Evolutionary conservation across 2,888 invertebrate genomes (phyloP), one percentile per base, ranked within the genome.

Genomic region (Oscheius myriophilus): DNA sequence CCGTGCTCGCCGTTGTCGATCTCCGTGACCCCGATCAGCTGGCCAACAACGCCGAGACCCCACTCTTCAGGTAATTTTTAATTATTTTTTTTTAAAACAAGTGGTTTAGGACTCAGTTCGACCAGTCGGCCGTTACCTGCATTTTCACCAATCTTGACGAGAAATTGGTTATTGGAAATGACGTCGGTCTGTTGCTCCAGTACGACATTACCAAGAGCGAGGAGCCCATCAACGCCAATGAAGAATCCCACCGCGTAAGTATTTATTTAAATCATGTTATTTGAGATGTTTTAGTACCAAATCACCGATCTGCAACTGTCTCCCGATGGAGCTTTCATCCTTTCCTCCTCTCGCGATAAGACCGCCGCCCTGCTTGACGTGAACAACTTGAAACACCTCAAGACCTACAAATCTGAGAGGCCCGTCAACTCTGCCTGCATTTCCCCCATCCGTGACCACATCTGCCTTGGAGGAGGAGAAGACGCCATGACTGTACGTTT

Each of bases 361-460:
- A 94, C 96, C 0, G 94, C 98, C 0, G 96, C 95, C 88, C 88
- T 90, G 73, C 76, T 83, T 87, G 96, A 97, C 87, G 91, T 93
- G 0, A 92, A 92, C 75, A 92, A 93, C 16, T 89, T 99, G 69
- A 91, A 93, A 87, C 91, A 92, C 51, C 88, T 96, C 74, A 99
- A 98, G 87, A 93, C 93, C 7, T 99, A 95, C 89, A 95, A 84
- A 69, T 82, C 97, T 0, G 97, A 97, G 87, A 90, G 97, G 76
- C 97, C 96, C 0, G 94, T 98, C 0, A 99, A 99, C 88, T 97
- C 97, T 0, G 98, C 97, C 0, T 93, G 96, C 1, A 92, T 99
- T 73, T 96, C 96, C 75, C 97, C 98, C 0, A 92, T 93, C 78
- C 89, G 92, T 67, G 96, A 97, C 88, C 97, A 99, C 89, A 97